phyloP scores from a whole-genome alignment of 1,140 invertebrate genomes.

The Panagrolaimus sp. region DNA sequence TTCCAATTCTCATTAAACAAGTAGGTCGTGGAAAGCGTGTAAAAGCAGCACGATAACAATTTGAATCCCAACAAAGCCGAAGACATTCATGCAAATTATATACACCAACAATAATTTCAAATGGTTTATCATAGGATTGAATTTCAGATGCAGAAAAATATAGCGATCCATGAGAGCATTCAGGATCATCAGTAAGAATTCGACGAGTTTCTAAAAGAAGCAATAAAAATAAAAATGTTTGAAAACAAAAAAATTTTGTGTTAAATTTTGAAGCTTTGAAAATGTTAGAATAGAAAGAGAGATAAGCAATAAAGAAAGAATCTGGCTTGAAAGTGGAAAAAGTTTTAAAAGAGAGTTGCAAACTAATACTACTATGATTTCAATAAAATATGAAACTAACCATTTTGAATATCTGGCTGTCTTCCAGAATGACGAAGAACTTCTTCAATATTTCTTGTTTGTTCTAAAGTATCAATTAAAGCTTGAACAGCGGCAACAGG shows the following conservation, averaged over 20 bases:
- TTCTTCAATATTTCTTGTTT: slow-evolving; percentile 1
- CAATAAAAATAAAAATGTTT: too few relatives aligned
- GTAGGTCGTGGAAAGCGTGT: slow-evolving; percentile 56
- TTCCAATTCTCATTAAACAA: slow-evolving; percentile 35
- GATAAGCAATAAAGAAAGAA: too few relatives aligned
- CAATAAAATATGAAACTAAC: background rate
- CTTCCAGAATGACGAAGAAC: background rate
- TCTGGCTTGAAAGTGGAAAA: too few relatives aligned
- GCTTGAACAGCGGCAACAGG: slow-evolving; percentile 8
- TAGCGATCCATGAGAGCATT: background rate
- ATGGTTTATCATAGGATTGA: slow-evolving; percentile 10
- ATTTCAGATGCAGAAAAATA: background rate
- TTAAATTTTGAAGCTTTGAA: too few relatives aligned
- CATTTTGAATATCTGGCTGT: background rate
- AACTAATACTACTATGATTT: background rate
- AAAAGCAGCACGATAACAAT: slow-evolving; percentile 50
- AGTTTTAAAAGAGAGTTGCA: background rate
- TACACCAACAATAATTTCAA: slow-evolving; percentile 1
- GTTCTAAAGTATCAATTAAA: background rate
- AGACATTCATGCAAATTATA: slow-evolving; percentile 41
- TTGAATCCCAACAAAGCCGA: slow-evolving; percentile 41
- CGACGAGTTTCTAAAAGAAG: too few relatives aligned
- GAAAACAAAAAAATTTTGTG: too few relatives aligned
- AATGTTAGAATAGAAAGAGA: too few relatives aligned
- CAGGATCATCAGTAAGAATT: background rate